Evolutionary conservation across 2,888 invertebrate species (phyloP).

Genomic region (Aporophyla lueneburgensis): DNA sequence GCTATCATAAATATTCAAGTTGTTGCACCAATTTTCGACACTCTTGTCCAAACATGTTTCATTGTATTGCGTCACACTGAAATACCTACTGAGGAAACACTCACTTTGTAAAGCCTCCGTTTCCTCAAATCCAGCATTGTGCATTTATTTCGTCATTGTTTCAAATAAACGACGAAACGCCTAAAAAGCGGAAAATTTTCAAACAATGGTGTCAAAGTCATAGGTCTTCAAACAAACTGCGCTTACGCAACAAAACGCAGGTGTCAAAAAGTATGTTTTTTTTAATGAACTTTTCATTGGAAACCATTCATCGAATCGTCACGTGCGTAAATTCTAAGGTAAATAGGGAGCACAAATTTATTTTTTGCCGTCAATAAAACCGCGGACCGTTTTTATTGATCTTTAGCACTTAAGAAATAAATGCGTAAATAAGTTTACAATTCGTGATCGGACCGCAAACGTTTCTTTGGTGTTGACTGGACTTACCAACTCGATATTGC

Average conservation of each 20-base stretch:
- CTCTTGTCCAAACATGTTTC: constrained; percentile 10
- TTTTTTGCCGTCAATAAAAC: constrained; percentile 41
- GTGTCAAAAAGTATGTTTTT: constrained; percentile 73
- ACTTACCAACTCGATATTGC: constrained; percentile 47
- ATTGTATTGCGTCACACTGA: constrained; percentile 28
- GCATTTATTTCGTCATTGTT: constrained; percentile 54
- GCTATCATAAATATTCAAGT: constrained; percentile 1
- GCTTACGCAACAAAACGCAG: constrained; percentile 69
- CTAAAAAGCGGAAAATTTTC: constrained; percentile 59
- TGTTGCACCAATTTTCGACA: constrained; percentile 28
- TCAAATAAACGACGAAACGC: constrained; percentile 44
- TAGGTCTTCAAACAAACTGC: constrained; percentile 61
- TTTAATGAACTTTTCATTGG: constrained; percentile 72
- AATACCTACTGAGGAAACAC: constrained; percentile 15
- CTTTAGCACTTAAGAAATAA: constrained; percentile 59
- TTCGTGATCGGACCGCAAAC: constrained; percentile 56
- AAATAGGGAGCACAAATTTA: constrained; percentile 59
- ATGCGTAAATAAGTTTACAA: constrained; percentile 64
- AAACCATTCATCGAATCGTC: constrained; percentile 75
- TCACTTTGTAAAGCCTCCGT: constrained; percentile 6
- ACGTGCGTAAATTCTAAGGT: constrained; percentile 78
- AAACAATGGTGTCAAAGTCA: constrained; percentile 72
- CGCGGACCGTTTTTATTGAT: constrained; percentile 31
- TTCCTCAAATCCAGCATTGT: constrained; percentile 61
- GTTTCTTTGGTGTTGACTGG: constrained; percentile 45